Percentiles rank a stretch among this genome's conserved stretches.
phyloP scores from a whole-genome alignment of 1,140 invertebrate genomes.

The Psix sp. region DNA sequence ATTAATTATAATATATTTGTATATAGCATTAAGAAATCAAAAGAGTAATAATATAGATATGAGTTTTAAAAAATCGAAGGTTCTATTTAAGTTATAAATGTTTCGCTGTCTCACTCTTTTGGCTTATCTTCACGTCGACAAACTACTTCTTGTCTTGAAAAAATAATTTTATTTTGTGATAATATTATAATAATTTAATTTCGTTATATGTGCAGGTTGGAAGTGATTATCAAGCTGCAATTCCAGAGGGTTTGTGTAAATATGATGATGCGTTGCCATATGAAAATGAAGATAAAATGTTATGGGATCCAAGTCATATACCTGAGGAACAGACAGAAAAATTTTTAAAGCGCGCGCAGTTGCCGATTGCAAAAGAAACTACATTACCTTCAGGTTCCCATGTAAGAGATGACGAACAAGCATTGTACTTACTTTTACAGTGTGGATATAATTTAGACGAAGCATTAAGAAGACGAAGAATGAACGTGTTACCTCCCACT shows the following conservation, averaged over 20 bases:
- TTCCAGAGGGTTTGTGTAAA: constrained; percentile 92
- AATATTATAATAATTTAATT: constrained; percentile 4
- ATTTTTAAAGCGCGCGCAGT: constrained; percentile 86
- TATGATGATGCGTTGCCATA: constrained; percentile 96
- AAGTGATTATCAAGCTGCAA: constrained; percentile 93
- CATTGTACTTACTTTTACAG: constrained; percentile 92
- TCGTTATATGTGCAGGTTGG: constrained; percentile 81
- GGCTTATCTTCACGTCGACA: too few relatives aligned
- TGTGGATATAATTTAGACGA: constrained; percentile 97
- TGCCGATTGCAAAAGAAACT: constrained; percentile 78
- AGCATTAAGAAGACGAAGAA: constrained; percentile 89
- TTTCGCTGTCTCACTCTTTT: too few relatives aligned
- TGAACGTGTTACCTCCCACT: constrained; percentile 84
- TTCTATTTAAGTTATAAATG: too few relatives aligned
- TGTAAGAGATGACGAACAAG: constrained; percentile 95
- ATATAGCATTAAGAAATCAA: too few relatives aligned
- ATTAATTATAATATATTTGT: too few relatives aligned
- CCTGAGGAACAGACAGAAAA: constrained; percentile 86
- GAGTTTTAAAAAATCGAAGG: too few relatives aligned
- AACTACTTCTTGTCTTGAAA: too few relatives aligned
- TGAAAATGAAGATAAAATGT: constrained; percentile 96
- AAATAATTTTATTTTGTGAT: neutral
- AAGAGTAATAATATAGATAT: too few relatives aligned
- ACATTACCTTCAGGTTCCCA: constrained; percentile 86
- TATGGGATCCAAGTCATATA: constrained; percentile 92